Evolutionary conservation across 2,113 vertebrate species (phyloP), one percentile per base, ranked within the genome.

Genomic region (Heterotis niloticus): DNA sequence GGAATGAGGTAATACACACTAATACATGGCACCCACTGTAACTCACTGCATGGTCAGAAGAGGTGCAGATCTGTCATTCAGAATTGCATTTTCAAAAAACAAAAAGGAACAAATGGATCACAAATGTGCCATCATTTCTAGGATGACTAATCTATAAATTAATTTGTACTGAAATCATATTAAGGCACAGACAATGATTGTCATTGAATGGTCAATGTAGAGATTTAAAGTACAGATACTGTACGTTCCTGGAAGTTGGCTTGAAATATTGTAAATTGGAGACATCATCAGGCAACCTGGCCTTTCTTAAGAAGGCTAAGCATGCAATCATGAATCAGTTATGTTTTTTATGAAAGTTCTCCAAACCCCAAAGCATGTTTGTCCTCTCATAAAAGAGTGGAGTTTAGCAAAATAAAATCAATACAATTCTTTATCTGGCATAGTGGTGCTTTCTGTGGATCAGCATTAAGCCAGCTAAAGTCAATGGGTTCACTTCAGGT

Each of bases 401-500:
- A 51, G 68, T 51, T 71, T 17, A 44, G 68, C 11, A 52, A 52
- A 52, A 71, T n/a, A 44, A 51, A 71, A 71, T 71, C 52, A 71
- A 71, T 29, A 71, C 68, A 71, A 44, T 44, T 71, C 68, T 51
- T n/a, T 44, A 59, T 59, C 57, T 10, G 52, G 28, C 52, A 20
- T 44, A n/a, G 28, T 52, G 68, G 12, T 71, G 52, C 52, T 44
- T 34, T 71, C 29, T 71, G 5, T 52, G 68, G 52, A 29, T 44
- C 29, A 51, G 68, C 17, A n/a, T n/a, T n/a, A n/a, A n/a, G n/a
- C n/a, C n/a, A 71, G 68, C 68, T 71, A 11, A 71, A 71, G 68
- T 71, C 68, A 71, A 71, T 71, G 34, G 68, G 68, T 71, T 71
- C 52, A 44, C 52, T 69, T 71, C 68, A 71, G 52, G n/a, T 71